phyloP scores from a whole-genome alignment of 2,797 vertebrate genomes.

The Sebastes glaucus region DNA sequence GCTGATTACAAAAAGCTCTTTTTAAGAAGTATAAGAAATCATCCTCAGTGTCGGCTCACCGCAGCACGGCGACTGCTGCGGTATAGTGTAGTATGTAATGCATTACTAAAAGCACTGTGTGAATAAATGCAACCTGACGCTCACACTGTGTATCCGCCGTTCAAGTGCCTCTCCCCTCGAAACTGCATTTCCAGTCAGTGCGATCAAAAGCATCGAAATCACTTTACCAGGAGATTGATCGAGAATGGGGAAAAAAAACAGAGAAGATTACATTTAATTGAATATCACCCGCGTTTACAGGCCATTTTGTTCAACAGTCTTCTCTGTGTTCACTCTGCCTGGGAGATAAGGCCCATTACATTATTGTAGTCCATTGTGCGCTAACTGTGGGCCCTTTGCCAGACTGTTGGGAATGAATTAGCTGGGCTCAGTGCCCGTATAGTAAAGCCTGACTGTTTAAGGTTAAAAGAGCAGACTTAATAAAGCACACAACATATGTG shows the following conservation, averaged over 20 bases:
- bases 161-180: conserved; percentile 44
- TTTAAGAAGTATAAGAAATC: conserved; percentile 4
- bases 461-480: conserved; percentile 65
- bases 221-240: conserved; percentile 70
- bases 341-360: conserved; percentile 80
- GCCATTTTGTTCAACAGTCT: conserved; percentile 73
- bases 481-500: conserved; percentile 49
- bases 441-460: conserved; percentile 65
- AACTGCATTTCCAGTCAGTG: conserved; percentile 43
- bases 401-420: conserved; percentile 77
- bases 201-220: conserved; percentile 74
- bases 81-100: background rate
- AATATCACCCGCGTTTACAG: conserved; percentile 77
- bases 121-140: conserved; percentile 11
- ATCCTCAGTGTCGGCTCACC: background rate
- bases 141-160: conserved; percentile 1
- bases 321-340: conserved; percentile 66
- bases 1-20: conserved; percentile 22
- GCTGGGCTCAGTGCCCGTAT: conserved; percentile 69
- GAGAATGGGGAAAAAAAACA: conserved; percentile 38
- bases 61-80: background rate
- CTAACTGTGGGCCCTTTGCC: conserved; percentile 70
- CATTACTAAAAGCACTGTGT: conserved; percentile 21
- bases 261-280: conserved; percentile 77
- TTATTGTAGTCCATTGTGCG: conserved; percentile 76